Percentiles rank a stretch among this genome's conserved stretches.
Conservation (phyloP, 2,113 vertebrate genomes). For the Anarrhichthys ocellatus region DNA sequence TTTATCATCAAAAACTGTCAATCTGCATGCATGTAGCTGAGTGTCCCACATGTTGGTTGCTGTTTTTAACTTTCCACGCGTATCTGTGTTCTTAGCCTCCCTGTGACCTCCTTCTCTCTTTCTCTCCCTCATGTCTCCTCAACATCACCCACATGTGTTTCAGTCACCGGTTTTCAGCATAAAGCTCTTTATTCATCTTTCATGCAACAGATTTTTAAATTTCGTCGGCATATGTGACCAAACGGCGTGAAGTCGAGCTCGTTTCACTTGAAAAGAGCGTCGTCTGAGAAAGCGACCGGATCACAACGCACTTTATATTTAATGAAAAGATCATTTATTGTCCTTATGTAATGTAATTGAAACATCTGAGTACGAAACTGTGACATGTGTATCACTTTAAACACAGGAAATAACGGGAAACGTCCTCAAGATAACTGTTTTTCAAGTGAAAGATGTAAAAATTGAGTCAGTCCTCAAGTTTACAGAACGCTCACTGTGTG, state of each 20-base stretch:
- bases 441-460: neutral
- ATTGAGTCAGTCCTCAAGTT: neutral
- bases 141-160: conserved; percentile 65
- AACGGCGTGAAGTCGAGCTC: conserved; percentile 3
- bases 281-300: conserved; percentile 28
- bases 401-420: neutral
- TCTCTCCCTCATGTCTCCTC: conserved; percentile 26
- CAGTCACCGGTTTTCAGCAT: conserved; percentile 43
- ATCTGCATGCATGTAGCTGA: neutral
- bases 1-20: neutral
- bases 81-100: conserved; percentile 44
- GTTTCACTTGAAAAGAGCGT: conserved; percentile 33
- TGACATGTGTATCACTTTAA: neutral
- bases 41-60: neutral
- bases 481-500: neutral
- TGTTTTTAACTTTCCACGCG: conserved; percentile 19
- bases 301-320: conserved; percentile 33
- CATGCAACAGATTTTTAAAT: conserved; percentile 47
- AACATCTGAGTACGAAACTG: conserved; percentile 7
- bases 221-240: conserved; percentile 48
- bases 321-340: conserved; percentile 30
- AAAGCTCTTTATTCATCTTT: conserved; percentile 60
- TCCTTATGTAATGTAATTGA: neutral
- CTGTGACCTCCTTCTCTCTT: conserved; percentile 39
- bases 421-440: neutral